Conservation (phyloP, 2,888 invertebrate species). For the Allygus modestus region DNA sequence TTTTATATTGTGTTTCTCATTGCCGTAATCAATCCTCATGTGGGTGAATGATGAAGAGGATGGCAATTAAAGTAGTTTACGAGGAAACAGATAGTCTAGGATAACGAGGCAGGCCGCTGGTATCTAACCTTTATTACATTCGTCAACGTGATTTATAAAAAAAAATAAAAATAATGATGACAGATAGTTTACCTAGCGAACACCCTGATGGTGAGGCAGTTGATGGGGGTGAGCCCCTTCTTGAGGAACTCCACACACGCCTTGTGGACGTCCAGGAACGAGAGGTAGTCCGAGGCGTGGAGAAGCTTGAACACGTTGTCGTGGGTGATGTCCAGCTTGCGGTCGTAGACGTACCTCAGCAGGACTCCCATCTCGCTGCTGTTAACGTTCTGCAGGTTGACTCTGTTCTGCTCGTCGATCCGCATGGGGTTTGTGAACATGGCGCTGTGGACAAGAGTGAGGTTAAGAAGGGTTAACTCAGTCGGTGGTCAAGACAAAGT, state of each 20-base stretch:
- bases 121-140: too few species aligned
- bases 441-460: conserved; percentile 78
- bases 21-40: too few species aligned
- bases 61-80: too few species aligned
- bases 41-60: too few species aligned
- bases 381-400: conserved; percentile 86
- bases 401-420: conserved; percentile 82
- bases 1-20: too few species aligned
- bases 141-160: too few species aligned
- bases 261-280: conserved; percentile 88
- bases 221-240: conserved; percentile 83
- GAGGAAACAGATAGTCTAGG: too few species aligned
- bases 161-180: too few species aligned
- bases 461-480: conserved; percentile 22
- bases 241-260: conserved; percentile 88
- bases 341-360: conserved; percentile 91
- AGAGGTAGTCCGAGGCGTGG: conserved; percentile 92
- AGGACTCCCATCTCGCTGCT: conserved; percentile 87
- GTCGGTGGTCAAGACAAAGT: not conserved
- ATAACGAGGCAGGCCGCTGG: too few species aligned
- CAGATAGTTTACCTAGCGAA: conserved; percentile 81
- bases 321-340: conserved; percentile 85
- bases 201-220: conserved; percentile 90
- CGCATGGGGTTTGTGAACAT: conserved; percentile 90
- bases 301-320: conserved; percentile 90